Conservation (phyloP, 1,140 invertebrate genomes). For the Drosophila saltans region DNA sequence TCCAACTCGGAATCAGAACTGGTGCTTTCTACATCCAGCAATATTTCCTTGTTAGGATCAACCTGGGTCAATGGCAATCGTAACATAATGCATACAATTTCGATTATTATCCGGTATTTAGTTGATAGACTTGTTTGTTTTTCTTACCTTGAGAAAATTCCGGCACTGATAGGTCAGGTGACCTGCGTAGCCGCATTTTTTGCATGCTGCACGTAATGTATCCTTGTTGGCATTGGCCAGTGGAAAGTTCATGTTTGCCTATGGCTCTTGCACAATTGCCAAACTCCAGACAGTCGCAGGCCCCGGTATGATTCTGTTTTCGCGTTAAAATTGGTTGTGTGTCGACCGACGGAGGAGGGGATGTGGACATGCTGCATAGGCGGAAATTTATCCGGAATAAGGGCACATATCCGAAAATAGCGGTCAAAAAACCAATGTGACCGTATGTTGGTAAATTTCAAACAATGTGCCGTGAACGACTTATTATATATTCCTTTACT, state of each 20-base stretch:
- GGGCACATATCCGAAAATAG: too few species aligned
- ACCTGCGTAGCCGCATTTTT: constrained; percentile 97
- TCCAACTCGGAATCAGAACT: constrained; percentile 94
- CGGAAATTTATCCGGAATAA: background rate
- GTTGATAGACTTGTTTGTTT: constrained; percentile 18
- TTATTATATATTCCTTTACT: too few species aligned
- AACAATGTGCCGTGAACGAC: too few species aligned
- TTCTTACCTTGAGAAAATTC: constrained; percentile 95
- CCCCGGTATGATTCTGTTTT: constrained; percentile 9
- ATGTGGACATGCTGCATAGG: constrained; percentile 3
- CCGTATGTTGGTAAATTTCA: too few species aligned
- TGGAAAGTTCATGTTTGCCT: constrained; percentile 74
- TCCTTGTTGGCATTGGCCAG: constrained; percentile 87
- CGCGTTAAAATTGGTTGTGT: constrained; percentile 9
- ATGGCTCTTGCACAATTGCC: constrained; percentile 8
- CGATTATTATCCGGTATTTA: constrained; percentile 14
- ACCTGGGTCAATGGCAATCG: constrained; percentile 83
- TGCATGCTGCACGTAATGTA: constrained; percentile 91
- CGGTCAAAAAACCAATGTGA: too few species aligned
- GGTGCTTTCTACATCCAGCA: constrained; percentile 97
- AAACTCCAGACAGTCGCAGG: constrained; percentile 3
- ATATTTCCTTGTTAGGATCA: constrained; percentile 93
- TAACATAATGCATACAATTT: background rate
- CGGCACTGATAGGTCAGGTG: constrained; percentile 98
- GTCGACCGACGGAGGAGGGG: background rate